These are phyloP conservation scores for Myodes glareolus DNA, from an alignment of 2,113 vertebrate species.

Conservation along the genomic window DNA sequence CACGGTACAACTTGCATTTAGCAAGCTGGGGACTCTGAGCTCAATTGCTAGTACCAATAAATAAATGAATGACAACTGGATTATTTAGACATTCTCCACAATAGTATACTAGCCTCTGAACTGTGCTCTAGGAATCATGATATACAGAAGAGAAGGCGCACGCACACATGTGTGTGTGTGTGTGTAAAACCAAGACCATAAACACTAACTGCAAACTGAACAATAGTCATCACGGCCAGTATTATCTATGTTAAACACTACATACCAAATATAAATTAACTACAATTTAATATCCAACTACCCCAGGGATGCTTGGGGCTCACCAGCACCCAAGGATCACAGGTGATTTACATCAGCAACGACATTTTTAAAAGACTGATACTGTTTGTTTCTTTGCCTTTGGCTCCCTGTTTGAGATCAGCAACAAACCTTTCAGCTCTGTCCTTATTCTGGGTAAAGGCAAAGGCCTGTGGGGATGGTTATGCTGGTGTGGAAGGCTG, in stretches of 20 bases:
- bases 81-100: not conserved
- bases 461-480: not conserved
- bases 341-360: conserved; percentile 60
- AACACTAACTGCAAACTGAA: conserved; percentile 18
- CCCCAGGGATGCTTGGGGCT: not conserved
- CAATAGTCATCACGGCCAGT: not conserved
- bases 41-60: not conserved
- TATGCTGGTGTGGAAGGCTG: conserved; percentile 17
- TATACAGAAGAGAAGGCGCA: not conserved
- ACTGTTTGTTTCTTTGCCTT: conserved; percentile 52
- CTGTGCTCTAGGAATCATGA: not conserved
- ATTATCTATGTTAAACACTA: not conserved
- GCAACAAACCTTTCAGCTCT: conserved; percentile 21
- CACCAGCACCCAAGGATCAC: conserved; percentile 2
- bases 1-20: not conserved
- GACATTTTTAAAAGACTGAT: conserved; percentile 59
- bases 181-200: not conserved
- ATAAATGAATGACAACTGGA: not conserved
- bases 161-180: not conserved
- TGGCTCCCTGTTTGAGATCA: conserved; percentile 32
- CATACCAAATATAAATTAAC: conserved; percentile 12
- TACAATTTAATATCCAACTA: not conserved
- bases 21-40: too few species aligned
- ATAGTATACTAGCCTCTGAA: not conserved
- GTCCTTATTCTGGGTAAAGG: conserved; percentile 25